Percentiles rank a stretch among this genome's conserved stretches.
Conservation (phyloP, 2,797 vertebrate genomes). For the Rhinophrynus dorsalis region DNA sequence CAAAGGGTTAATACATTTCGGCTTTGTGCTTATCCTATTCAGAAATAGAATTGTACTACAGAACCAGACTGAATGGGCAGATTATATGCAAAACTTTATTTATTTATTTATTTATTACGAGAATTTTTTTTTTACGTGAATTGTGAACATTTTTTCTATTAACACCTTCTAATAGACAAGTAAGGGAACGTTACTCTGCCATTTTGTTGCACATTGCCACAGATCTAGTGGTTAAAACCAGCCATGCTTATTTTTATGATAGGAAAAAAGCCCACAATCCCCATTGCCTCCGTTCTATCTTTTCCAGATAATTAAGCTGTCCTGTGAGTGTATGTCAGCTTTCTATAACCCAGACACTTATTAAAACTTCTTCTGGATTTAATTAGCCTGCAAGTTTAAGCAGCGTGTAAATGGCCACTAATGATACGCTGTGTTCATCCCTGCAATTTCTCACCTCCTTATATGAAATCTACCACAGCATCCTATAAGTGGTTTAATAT, state of each 20-base stretch:
- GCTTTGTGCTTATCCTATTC: too few relatives aligned
- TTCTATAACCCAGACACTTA: slow-evolving; percentile 48
- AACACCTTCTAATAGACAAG: too few relatives aligned
- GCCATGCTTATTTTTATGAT: not conserved
- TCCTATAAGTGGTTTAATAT: not conserved
- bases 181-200: too few relatives aligned
- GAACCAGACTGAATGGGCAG: too few relatives aligned
- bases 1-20: too few relatives aligned
- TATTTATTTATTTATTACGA: too few relatives aligned
- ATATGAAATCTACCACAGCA: slow-evolving; percentile 13
- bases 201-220: too few relatives aligned
- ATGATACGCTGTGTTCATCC: slow-evolving; percentile 26
- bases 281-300: slow-evolving; percentile 8
- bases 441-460: slow-evolving; percentile 11
- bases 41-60: too few relatives aligned
- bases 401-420: slow-evolving; percentile 47
- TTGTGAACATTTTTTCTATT: too few relatives aligned
- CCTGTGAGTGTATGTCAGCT: slow-evolving; percentile 44
- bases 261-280: not conserved
- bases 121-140: too few relatives aligned
- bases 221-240: too few relatives aligned
- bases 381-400: slow-evolving; percentile 45
- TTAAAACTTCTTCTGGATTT: slow-evolving; percentile 46
- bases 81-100: too few relatives aligned
- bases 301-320: slow-evolving; percentile 46